Evolutionary conservation across 2,113 vertebrate species (phyloP).

Genomic region (Oreocharis arfaki): DNA sequence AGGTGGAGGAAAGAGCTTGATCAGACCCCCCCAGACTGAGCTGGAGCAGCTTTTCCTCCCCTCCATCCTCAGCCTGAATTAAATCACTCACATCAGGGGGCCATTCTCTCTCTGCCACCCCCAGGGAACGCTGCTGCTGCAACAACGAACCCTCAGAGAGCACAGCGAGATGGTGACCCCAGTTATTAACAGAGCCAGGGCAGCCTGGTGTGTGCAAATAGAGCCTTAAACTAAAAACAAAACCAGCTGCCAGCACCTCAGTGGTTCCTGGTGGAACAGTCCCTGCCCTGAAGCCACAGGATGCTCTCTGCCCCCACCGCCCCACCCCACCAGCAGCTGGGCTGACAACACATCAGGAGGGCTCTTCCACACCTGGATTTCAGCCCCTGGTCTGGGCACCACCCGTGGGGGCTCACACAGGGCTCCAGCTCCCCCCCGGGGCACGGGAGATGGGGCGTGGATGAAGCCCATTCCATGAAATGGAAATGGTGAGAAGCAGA

Average conservation of each 20-base stretch:
- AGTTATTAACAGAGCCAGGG: background rate
- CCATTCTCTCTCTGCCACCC: background rate
- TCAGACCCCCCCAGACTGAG: background rate
- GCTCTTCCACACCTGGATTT: background rate
- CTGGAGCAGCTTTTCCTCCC: background rate
- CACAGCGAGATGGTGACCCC: background rate
- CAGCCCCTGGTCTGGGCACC: background rate
- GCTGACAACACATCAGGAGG: background rate
- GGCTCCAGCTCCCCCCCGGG: background rate
- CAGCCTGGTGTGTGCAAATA: background rate
- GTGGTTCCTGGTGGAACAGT: background rate
- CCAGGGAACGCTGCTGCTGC: background rate
- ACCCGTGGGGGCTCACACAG: fast-evolving
- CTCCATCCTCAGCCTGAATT: background rate
- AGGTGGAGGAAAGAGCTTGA: background rate
- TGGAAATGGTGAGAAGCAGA: fast-evolving
- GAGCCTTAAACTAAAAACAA: background rate
- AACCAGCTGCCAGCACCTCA: background rate
- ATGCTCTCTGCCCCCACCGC: background rate
- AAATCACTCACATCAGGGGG: background rate
- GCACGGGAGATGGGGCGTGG: background rate
- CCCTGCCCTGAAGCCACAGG: background rate
- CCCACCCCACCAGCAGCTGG: background rate
- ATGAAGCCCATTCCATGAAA: fast-evolving
- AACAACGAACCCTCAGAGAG: background rate